phyloP scores from a whole-genome alignment of 2,797 vertebrate genomes.

The Myripristis murdjan region DNA sequence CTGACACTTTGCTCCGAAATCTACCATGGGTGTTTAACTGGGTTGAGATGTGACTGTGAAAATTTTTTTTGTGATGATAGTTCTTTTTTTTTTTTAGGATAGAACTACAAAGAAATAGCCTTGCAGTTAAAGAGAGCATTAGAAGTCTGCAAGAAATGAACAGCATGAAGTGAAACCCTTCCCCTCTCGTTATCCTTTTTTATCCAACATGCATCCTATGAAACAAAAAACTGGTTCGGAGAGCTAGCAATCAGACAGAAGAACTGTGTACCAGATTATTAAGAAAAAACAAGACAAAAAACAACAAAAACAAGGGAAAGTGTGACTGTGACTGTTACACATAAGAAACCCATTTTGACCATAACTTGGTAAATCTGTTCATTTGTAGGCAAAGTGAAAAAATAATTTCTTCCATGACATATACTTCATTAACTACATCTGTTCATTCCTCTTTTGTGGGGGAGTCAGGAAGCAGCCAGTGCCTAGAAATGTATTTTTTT shows the following conservation, averaged over 20 bases:
- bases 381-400: conserved; percentile 15
- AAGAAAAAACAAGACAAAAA: not conserved
- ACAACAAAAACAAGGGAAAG: too few species aligned
- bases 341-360: conserved; percentile 1
- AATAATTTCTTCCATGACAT: conserved; percentile 2
- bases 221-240: too few species aligned
- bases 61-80: too few species aligned
- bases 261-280: not conserved
- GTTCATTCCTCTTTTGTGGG: conserved; percentile 10
- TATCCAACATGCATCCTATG: not conserved
- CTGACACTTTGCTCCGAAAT: too few species aligned
- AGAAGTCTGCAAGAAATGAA: not conserved
- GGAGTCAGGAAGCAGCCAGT: conserved; percentile 4
- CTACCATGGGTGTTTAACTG: too few species aligned
- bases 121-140: not conserved
- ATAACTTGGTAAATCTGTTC: not conserved
- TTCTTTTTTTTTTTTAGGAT: too few species aligned
- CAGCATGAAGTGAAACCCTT: not conserved
- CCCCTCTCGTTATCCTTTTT: not conserved
- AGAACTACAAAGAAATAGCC: not conserved
- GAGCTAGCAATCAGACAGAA: too few species aligned
- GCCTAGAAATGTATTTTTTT: conserved; percentile 5
- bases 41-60: too few species aligned
- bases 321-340: not conserved
- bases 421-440: conserved; percentile 14